phyloP scores from a whole-genome alignment of 2,113 vertebrate genomes.

The Sterna hirundo region DNA sequence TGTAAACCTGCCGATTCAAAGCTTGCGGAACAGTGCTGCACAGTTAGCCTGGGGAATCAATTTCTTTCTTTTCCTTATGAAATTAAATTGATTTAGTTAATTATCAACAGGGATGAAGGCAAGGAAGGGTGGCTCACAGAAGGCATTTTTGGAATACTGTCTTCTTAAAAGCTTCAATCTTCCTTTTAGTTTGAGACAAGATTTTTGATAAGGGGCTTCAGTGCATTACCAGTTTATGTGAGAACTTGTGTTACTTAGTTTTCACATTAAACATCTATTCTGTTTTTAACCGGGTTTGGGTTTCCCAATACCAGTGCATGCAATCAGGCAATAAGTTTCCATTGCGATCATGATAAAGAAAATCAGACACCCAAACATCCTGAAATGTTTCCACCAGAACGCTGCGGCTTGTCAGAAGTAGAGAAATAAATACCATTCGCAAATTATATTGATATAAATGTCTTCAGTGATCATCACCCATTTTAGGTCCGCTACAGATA shows the following conservation, averaged over 20 bases:
- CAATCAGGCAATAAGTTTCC: conserved; percentile 58
- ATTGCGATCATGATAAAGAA: background rate
- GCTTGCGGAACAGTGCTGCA: background rate
- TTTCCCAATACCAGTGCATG: background rate
- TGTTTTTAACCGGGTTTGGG: background rate
- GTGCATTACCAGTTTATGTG: background rate
- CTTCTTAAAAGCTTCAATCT: background rate
- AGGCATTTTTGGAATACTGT: background rate
- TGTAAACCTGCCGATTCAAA: background rate
- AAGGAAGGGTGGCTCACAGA: background rate
- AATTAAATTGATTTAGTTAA: background rate
- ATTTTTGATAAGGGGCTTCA: background rate
- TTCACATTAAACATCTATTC: conserved; percentile 16
- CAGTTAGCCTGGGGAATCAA: background rate
- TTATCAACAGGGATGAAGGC: background rate
- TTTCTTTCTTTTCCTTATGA: background rate
- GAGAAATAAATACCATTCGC: background rate
- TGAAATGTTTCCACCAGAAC: conserved; percentile 23
- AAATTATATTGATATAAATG: conserved; percentile 1
- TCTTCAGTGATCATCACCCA: background rate
- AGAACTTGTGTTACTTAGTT: background rate
- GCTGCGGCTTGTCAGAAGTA: background rate
- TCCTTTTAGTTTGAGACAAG: background rate
- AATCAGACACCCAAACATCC: conserved; percentile 9
- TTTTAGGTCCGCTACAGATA: conserved; percentile 1